Conservation (phyloP, 2,888 invertebrate species). For the Nasonovia ribisnigri region DNA sequence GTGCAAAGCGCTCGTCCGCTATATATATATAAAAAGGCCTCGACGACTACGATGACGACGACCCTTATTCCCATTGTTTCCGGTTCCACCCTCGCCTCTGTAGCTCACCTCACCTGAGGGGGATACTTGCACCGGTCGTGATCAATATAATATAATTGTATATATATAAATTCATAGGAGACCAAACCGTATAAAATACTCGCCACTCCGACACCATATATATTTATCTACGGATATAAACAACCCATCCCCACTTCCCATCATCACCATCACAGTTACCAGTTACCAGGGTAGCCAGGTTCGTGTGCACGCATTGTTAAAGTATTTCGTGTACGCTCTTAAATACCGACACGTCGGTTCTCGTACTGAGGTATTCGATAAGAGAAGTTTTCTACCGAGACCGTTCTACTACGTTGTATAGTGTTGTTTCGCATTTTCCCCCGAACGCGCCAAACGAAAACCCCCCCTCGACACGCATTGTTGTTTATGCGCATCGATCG, state of each 20-base stretch:
- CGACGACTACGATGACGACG: background rate
- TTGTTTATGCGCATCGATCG: background rate
- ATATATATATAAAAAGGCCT: background rate
- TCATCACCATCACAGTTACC: background rate
- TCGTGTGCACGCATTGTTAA: background rate
- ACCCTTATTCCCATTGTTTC: background rate
- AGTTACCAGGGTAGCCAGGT: background rate
- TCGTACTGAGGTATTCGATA: background rate
- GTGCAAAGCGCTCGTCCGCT: background rate
- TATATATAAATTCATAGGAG: background rate
- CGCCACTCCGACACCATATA: too few relatives aligned
- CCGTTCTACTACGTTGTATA: background rate
- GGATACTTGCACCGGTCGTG: background rate
- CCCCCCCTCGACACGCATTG: background rate
- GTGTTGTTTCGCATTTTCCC: background rate
- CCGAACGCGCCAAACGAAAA: background rate
- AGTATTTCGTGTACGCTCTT: conserved; percentile 1
- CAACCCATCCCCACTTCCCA: background rate
- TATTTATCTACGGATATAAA: background rate
- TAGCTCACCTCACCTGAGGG: background rate
- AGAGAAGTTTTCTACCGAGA: background rate
- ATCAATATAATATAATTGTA: background rate
- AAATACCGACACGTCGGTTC: background rate
- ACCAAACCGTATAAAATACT: background rate
- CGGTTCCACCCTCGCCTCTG: background rate